A percentile compares a stretch with the other conserved stretches of the same genome.
Conservation (phyloP, 2,113 vertebrate genomes). For the Sylvia atricapilla region DNA sequence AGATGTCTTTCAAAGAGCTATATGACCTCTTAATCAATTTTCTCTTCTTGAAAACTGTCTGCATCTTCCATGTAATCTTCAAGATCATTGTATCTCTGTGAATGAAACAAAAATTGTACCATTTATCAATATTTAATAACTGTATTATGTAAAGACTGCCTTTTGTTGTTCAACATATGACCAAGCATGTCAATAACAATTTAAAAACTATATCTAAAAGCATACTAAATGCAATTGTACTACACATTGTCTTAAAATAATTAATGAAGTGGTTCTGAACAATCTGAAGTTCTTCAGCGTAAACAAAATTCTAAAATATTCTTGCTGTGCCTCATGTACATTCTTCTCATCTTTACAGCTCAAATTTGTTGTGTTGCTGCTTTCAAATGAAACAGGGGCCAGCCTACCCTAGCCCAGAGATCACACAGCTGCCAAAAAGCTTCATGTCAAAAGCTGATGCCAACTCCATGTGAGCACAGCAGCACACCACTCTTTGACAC, state of each 20-base stretch:
- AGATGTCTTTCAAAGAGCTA: conserved; percentile 24
- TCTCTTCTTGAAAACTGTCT: conserved; percentile 84
- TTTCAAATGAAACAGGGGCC: neutral
- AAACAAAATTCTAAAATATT: neutral
- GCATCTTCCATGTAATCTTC: conserved; percentile 74
- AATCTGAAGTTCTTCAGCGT: neutral
- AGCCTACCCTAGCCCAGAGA: neutral
- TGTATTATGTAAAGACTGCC: neutral
- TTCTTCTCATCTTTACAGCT: neutral
- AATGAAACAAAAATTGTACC: conserved; percentile 34
- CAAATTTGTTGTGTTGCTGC: neutral
- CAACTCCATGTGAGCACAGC: neutral
- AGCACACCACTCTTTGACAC: neutral
- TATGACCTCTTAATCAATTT: conserved; percentile 68
- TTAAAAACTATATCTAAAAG: neutral
- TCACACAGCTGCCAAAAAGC: neutral
- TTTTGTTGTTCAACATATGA: neutral
- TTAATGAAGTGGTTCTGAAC: neutral
- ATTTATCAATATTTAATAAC: neutral
- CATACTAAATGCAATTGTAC: neutral
- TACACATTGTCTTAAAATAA: neutral
- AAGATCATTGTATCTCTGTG: conserved; percentile 76
- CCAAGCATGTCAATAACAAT: neutral
- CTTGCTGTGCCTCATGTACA: neutral
- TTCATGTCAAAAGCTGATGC: neutral